Base-by-base conservation (phyloP, 2,888 invertebrate species). In the Ferrisia virgata region DNA sequence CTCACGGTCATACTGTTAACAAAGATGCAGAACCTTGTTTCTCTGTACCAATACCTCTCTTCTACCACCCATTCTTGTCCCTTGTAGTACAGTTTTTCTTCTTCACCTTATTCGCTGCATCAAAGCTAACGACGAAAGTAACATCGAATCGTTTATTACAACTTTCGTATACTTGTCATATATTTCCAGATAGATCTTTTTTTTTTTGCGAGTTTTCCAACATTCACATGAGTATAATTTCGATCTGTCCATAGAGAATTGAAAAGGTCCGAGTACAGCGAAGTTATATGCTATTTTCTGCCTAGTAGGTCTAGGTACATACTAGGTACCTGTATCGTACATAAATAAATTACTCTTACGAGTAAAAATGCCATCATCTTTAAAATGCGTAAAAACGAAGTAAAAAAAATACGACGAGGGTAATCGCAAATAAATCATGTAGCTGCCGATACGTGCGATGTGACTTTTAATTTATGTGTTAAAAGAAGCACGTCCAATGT, bases 391-490 rank as follows among this genome's bases (percentile, higher is more conserved):
- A 69, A 69, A 69, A 69, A 31, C 31, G 31, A 69, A 18, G 15
- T 31, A 69, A 28, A 28, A 64, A 15, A 2, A 47, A 5, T 53
- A 53, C 22, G 53, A 18, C 22, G 53, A 53, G 43, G 18, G 0
- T 22, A n/a, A 69, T 69, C 69, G 69, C 69, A 31, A 69, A 69
- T 69, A 69, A 69, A 69, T 69, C 69, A 69, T 69, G 31, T 28
- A 31, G 28, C 69, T 31, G 69, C 69, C 69, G 69, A 69, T 69
- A 69, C 31, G 64, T 64, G 64, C 28, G 69, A 69, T 53, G 53
- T 53, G 53, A 31, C 69, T 69, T 69, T 69, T 69, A 69, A 69
- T 69, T 69, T 69, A 69, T 69, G 69, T 69, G 69, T 69, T 69
- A 69, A 69, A 69, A 69, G 69, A 69, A 69, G 69, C 69, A 69